Base-by-base conservation (phyloP, 2,113 vertebrate genomes). In the Oncorhynchus mykiss region DNA sequence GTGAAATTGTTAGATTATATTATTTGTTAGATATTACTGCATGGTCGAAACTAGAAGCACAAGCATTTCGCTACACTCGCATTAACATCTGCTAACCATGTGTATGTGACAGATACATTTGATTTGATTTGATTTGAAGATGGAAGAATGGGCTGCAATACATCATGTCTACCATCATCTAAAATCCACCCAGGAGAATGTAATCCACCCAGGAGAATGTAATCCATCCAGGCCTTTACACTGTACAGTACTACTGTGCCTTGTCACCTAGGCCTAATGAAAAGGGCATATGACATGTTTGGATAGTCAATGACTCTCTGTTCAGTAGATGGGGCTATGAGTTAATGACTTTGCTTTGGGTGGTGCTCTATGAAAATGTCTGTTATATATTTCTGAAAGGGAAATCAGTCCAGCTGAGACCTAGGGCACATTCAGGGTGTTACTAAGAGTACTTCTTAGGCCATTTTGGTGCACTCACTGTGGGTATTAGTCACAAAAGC, bases 261-360 rank as follows among this genome's bases (percentile, higher is more conserved):
- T 86, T 84, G 85, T 80, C 81, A 88, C 74, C 39, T 64, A 39
- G 45, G 49, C 78, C 24, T 72, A 78, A 84, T 75, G 70, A 89
- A 91, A 45, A 90, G 84, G 86, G 79, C 86, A 90, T 83, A 87
- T 75, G 85, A 70, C 82, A 77, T 73, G 77, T 85, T 88, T 81
- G 75, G 80, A 81, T 67, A 75, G 76, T 60, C 71, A 86, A 83
- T 89, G 14, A 80, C 76, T 84, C 74, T 62, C 81, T 79, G 75
- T 79, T 82, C 72, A 72, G 76, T 80, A 67, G 78, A 87, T 81
- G 72, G 74, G 84, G 80, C 85, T 72, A 77, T 67, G 68, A 91
- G 87, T 73, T 87, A 85, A 89, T 87, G 81, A 82, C 70, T 76
- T 84, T 73, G 72, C 68, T 45, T 73, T 71, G 51, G 73, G 12